Evolutionary conservation across 1,140 invertebrate genomes (phyloP).

Genomic region (Ladona fulva): DNA sequence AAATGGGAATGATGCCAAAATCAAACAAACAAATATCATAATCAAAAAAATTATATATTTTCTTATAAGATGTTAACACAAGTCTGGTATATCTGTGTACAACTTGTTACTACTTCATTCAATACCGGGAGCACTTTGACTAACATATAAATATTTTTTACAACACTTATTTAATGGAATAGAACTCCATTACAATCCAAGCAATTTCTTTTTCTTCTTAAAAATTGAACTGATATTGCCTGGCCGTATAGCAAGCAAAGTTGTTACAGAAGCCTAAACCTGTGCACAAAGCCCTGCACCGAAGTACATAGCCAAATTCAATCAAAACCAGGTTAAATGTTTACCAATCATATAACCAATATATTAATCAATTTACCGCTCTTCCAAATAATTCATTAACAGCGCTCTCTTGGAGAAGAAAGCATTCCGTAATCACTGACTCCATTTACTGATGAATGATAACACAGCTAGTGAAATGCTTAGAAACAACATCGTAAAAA

Average conservation of each 20-base stretch:
- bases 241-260: neutral
- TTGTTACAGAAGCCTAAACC: constrained; percentile 9
- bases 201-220: neutral
- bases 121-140: constrained; percentile 2
- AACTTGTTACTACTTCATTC: neutral
- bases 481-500: constrained; percentile 9
- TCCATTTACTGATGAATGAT: neutral
- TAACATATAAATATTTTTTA: constrained; percentile 11
- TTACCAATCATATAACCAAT: neutral
- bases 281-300: constrained; percentile 1
- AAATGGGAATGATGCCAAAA: neutral
- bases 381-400: constrained; percentile 2
- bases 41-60: constrained; percentile 11
- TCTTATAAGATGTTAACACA: constrained; percentile 10
- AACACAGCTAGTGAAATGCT: constrained; percentile 5
- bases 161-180: neutral
- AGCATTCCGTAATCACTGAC: neutral
- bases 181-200: constrained; percentile 1
- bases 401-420: neutral
- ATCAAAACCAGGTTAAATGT: constrained; percentile 10
- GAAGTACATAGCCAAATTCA: constrained; percentile 9
- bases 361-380: neutral
- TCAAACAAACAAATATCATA: neutral
- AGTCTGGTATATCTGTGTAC: constrained; percentile 4
- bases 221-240: neutral